Evolutionary conservation across 1,140 invertebrate genomes (phyloP).

Genomic region (Pomacea maculata): DNA sequence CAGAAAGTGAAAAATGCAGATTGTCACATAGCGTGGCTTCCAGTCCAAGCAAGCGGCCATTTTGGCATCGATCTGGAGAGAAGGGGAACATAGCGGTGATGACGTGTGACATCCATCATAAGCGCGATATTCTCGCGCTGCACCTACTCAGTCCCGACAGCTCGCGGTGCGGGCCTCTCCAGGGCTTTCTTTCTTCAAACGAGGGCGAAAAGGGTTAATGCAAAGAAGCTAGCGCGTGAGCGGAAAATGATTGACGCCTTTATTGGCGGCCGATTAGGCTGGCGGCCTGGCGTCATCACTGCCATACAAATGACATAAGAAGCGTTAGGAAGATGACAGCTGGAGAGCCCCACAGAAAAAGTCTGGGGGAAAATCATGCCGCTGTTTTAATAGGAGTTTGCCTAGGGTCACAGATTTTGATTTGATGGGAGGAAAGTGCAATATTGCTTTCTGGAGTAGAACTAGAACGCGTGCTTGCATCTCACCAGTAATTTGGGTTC

Average conservation of each 20-base stretch:
- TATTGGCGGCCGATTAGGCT: conserved; percentile 20
- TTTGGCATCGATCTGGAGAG: not conserved
- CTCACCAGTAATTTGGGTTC: not conserved
- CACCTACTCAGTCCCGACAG: no score
- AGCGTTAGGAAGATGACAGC: conserved; percentile 20
- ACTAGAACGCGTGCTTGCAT: conserved; percentile 3
- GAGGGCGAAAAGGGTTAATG: conserved; percentile 21
- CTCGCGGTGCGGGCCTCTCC: conserved; percentile 14
- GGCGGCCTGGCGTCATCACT: conserved; percentile 18
- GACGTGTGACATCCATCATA: no score
- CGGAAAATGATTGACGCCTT: conserved; percentile 27
- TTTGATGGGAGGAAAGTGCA: conserved; percentile 10
- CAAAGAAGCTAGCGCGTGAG: conserved; percentile 22
- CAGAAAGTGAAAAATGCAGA: not conserved
- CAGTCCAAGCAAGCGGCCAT: no score
- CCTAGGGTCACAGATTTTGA: conserved; percentile 13
- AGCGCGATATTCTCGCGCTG: not conserved
- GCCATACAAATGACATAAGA: conserved; percentile 27
- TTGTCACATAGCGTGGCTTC: no score
- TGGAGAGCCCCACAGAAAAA: not conserved
- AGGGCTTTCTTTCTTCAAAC: conserved; percentile 16
- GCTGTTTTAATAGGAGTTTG: conserved; percentile 10
- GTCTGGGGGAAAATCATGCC: not conserved
- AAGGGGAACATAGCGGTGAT: not conserved
- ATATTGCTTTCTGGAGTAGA: conserved; percentile 22